A percentile compares a stretch with the other conserved stretches of the same genome.
These are phyloP conservation scores for Brachionus paranguensis DNA, from an alignment of 1,140 invertebrate species.

Conservation along the genomic window DNA sequence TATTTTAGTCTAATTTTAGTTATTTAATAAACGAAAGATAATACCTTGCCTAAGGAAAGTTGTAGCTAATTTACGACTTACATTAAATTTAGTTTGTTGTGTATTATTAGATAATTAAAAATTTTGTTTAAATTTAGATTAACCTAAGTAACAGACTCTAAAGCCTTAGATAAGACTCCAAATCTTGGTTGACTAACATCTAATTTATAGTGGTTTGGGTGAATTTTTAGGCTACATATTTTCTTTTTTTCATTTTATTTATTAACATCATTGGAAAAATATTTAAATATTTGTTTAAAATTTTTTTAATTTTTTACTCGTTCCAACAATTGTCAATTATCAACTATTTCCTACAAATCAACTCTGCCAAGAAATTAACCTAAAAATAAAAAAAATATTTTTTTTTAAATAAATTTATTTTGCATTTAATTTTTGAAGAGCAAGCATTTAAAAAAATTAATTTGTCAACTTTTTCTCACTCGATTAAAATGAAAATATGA, in stretches of 20 bases:
- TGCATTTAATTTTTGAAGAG: no score
- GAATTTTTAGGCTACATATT: not conserved
- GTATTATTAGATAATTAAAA: slow-evolving; percentile 3
- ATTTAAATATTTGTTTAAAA: no score
- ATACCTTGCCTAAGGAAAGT: not conserved
- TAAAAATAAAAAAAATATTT: not conserved
- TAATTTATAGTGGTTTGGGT: not conserved
- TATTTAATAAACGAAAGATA: not conserved
- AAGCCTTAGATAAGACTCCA: not conserved
- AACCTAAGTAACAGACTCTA: not conserved
- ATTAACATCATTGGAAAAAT: no score
- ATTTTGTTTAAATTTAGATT: not conserved
- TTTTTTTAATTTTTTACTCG: no score
- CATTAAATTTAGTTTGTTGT: not conserved
- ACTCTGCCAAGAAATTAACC: no score
- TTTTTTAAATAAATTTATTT: not conserved
- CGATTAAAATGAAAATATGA: not conserved
- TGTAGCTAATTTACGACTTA: not conserved
- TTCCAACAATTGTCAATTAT: no score
- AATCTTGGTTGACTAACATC: not conserved
- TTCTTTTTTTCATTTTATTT: no score
- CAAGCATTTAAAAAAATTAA: not conserved
- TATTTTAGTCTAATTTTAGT: not conserved
- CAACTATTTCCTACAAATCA: no score
- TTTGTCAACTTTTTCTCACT: not conserved